Base-by-base conservation (phyloP, 2,113 vertebrate species). In the Pedetes capensis region DNA sequence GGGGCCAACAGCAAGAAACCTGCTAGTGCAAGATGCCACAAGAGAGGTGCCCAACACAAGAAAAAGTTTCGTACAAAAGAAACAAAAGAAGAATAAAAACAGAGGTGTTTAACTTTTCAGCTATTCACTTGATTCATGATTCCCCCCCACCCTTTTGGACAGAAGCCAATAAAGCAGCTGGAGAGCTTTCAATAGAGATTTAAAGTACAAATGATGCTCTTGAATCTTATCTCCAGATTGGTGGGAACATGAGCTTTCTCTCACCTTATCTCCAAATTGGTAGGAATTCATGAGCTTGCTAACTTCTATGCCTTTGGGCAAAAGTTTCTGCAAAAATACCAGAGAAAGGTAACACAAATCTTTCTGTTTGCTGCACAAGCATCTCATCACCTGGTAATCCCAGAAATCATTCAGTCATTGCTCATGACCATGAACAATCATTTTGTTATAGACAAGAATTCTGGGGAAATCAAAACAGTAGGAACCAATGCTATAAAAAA, bases 11-110 rank as follows among this genome's bases (percentile, higher is more conserved):
- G 98, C 98, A 75, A 98, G 99, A 96, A 99, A 99, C 79, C 92
- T 99, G 34, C 97, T 98, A 98, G 51, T 98, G 44, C 96, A 98
- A 49, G 99, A 98, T 4, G 95, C 96, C 4, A 99, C 98, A 99
- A 98, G 96, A 99, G 99, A 96, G 98, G 95, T 27, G 97, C 98
- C 71, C 99, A 99, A 97, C 98, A 98, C 93, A 99, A 99, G 98
- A 99, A 98, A 97, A 99, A 99, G 98, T 99, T 0, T 99, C 99
- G 98, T 99, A 99, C 98, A 98, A 99, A 99, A 99, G 99, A 99
- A 98, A 98, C 99, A 87, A 99, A 32, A 53, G 55, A 85, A 79
- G 44, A 57, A 55, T 32, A 51, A 20, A 78, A 75, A 49, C 4
- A 51, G 51, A 51, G 64, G 98, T 99, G 37, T 99, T 99, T 96